Evolutionary conservation across 2,113 vertebrate genomes (phyloP), one percentile per base, ranked within the genome.

Genomic region (Callorhinus ursinus): DNA sequence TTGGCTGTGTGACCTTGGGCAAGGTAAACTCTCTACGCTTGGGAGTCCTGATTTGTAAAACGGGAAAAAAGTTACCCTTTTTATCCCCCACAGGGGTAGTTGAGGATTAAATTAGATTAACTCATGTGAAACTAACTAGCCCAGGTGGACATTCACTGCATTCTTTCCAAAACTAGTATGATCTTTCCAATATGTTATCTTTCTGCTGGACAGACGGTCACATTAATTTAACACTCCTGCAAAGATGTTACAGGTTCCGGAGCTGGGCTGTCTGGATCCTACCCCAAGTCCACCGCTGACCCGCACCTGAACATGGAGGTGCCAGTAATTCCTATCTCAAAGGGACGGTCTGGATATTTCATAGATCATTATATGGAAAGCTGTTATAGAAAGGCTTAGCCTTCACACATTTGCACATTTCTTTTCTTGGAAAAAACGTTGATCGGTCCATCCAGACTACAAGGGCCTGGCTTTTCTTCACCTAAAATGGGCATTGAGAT

Each of bases 371-470:
- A 46, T 7, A 53, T 18, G 59, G 63, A 49, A 90, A 84, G 12
- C 55, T 39, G 36, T 55, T 61, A 55, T 46, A 59, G 26, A 82
- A 69, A 87, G 15, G 19, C 33, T 72, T 69, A 72, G 36, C 31
- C n/a, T 63, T 57, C 7, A 93, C 21, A 21, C 2, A 71, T 87
- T 59, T 83, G 55, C 15, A 57, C 10, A 51, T 49, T 96, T 94
- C 3, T 92, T 67, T 59, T 57, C 24, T 90, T 87, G 31, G 53
- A 77, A 53, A 88, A 97, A 83, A 97, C 69, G 14, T 16, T 51
- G 31, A 49, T 46, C 74, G 31, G 14, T 33, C 28, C 55, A 84
- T 65, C 10, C 36, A 83, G 22, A 3, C 8, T 71, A 88, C 0
- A 65, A 16, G 28, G 36, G 22, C 33, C 46, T 36, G 28, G 39